These are phyloP conservation scores for Tyria jacobaeae DNA, from an alignment of 2,888 invertebrate genomes.

Conservation along the genomic window DNA sequence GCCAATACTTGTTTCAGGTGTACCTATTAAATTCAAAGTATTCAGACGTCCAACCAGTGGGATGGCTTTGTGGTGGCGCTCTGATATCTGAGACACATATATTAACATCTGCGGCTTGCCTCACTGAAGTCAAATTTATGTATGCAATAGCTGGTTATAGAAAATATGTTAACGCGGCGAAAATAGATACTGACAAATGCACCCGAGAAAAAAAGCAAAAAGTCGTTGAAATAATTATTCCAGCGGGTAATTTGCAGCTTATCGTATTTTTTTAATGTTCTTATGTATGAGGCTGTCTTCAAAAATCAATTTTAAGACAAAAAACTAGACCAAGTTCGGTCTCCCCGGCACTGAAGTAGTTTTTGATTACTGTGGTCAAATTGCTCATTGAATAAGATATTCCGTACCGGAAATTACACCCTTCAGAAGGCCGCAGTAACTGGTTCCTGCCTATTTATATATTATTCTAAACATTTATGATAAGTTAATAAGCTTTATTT, in stretches of 20 bases:
- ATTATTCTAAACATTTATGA: no score
- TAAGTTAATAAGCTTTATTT: no score
- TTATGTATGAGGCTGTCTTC: no score
- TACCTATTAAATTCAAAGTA: constrained; percentile 31
- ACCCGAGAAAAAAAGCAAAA: constrained; percentile 25
- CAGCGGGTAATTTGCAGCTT: constrained; percentile 23
- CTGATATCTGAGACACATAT: constrained; percentile 20
- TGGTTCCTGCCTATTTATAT: no score
- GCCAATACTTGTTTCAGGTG: constrained; percentile 22
- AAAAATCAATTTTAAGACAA: no score
- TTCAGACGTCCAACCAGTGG: constrained; percentile 24
- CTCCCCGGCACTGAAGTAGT: no score
- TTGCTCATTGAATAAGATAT: no score
- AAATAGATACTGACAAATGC: constrained; percentile 23
- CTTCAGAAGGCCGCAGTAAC: no score
- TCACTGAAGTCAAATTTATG: constrained; percentile 31
- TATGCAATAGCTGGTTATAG: constrained; percentile 39
- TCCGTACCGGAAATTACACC: no score
- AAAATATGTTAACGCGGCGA: constrained; percentile 23
- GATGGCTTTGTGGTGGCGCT: constrained; percentile 37
- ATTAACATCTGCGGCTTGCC: constrained; percentile 31
- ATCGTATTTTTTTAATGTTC: no score
- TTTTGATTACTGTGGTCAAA: no score
- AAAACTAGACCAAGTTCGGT: no score
- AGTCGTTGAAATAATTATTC: constrained; percentile 27